Percentiles rank a stretch among this genome's conserved stretches.
These are phyloP conservation scores for Arrhamphus sclerolepis DNA, from an alignment of 2,797 vertebrate genomes.

Conservation along the genomic window DNA sequence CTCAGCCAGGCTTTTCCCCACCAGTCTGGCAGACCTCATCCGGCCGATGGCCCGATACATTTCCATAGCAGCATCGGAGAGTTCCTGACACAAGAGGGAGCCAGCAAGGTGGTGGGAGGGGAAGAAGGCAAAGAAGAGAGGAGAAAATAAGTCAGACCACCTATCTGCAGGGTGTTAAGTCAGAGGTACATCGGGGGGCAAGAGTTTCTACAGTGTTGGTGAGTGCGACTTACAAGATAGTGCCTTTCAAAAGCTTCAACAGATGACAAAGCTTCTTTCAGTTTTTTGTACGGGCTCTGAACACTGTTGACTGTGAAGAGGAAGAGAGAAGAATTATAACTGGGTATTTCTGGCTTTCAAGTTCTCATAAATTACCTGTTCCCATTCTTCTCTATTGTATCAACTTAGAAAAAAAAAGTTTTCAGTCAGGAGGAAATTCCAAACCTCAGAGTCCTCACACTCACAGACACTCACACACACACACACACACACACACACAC, in stretches of 20 bases:
- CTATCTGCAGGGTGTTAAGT: constrained; percentile 27
- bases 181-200: constrained; percentile 5
- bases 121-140: background rate
- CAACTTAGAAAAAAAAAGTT: no score
- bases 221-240: constrained; percentile 87
- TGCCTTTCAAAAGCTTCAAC: constrained; percentile 97
- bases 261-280: constrained; percentile 96
- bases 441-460: no score
- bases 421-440: no score
- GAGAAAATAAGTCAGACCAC: constrained; percentile 15
- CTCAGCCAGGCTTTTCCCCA: constrained; percentile 96
- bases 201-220: constrained; percentile 10
- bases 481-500: no score
- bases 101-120: constrained; percentile 9
- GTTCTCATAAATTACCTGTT: no score
- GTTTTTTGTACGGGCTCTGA: constrained; percentile 97
- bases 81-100: constrained; percentile 81
- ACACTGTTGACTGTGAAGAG: constrained; percentile 85
- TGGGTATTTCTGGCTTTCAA: background rate
- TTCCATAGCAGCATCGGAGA: constrained; percentile 94
- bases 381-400: no score
- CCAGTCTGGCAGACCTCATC: constrained; percentile 89
- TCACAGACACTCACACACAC: no score
- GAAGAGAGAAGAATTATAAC: constrained; percentile 31
- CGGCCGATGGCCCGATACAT: constrained; percentile 94